A percentile compares a stretch with the other conserved stretches of the same genome.
phyloP scores from a whole-genome alignment of 2,113 vertebrate species.

The Eurystomus gularis region DNA sequence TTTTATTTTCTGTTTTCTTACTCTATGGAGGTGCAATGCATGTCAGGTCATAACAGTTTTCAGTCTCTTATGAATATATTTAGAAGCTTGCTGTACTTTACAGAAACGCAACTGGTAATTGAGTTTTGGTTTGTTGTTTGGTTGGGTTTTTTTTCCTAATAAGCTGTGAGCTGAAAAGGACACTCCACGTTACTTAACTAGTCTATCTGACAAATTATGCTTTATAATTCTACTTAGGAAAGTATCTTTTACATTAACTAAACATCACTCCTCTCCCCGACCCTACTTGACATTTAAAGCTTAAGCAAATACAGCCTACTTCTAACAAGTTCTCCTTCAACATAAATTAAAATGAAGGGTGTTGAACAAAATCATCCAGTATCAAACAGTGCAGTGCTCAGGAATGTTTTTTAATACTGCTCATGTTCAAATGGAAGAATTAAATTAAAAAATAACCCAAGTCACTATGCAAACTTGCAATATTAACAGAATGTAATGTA shows the following conservation, averaged over 20 bases:
- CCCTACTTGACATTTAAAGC: conserved; percentile 66
- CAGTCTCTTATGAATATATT: not conserved
- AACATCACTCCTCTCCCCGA: not conserved
- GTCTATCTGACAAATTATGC: conserved; percentile 48
- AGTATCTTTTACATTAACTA: conserved; percentile 45
- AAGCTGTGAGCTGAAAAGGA: conserved; percentile 30
- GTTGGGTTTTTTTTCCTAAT: not conserved
- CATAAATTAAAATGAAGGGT: conserved; percentile 36
- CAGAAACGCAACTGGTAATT: conserved; percentile 1
- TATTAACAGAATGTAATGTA: not conserved
- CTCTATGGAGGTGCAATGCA: not conserved
- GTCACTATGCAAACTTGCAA: not conserved
- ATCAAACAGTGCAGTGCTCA: not conserved
- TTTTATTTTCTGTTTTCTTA: not conserved
- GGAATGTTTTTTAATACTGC: not conserved
- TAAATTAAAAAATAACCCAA: not conserved
- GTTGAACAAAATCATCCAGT: conserved; percentile 21
- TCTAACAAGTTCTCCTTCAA: conserved; percentile 29
- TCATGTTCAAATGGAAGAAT: conserved; percentile 4
- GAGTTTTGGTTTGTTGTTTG: not conserved
- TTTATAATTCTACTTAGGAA: conserved; percentile 48
- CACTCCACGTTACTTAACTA: conserved; percentile 45
- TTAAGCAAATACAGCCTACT: conserved; percentile 56
- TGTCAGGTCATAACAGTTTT: not conserved
- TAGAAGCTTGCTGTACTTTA: not conserved